These are phyloP conservation scores for Ormyrus nitidulus DNA, from an alignment of 2,888 invertebrate species.

Conservation along the genomic window DNA sequence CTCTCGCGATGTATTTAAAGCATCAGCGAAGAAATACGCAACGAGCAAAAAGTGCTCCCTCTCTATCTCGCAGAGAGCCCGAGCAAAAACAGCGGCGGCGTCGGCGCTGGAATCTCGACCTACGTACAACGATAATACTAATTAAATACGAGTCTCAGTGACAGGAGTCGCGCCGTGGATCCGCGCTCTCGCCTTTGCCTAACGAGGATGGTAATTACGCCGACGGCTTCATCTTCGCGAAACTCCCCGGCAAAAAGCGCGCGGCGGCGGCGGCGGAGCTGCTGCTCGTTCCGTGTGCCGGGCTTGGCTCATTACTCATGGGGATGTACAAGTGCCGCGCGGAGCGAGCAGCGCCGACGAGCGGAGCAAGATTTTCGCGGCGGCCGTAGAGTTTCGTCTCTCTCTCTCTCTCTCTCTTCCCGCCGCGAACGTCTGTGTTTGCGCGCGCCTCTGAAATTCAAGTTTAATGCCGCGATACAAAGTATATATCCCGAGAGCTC, in stretches of 20 bases:
- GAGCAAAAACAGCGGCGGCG: too few species aligned
- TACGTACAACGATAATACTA: conserved; percentile 69
- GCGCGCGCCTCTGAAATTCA: conserved; percentile 1
- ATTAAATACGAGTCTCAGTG: conserved; percentile 72
- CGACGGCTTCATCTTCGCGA: conserved; percentile 74
- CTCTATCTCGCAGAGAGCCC: too few species aligned
- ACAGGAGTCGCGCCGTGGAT: conserved; percentile 61
- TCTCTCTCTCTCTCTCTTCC: too few species aligned
- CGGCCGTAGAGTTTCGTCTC: neutral
- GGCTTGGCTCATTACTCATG: conserved; percentile 66
- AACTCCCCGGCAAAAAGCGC: conserved; percentile 68
- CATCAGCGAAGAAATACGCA: too few species aligned
- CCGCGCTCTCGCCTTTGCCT: conserved; percentile 64
- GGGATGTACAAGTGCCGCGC: conserved; percentile 56
- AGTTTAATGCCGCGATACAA: conserved; percentile 31
- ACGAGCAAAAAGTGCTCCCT: too few species aligned
- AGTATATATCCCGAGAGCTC: too few species aligned
- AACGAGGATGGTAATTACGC: conserved; percentile 74
- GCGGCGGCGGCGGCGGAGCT: conserved; percentile 9
- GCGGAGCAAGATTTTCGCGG: conserved; percentile 19
- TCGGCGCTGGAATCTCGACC: conserved; percentile 22
- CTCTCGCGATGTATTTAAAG: too few species aligned
- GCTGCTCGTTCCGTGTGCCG: conserved; percentile 53
- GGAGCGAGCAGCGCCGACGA: neutral
- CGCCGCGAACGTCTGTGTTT: neutral